Percentiles rank a stretch among this genome's conserved stretches.
These are phyloP conservation scores for Lineus longissimus DNA, from an alignment of 1,140 invertebrate species.

Conservation along the genomic window DNA sequence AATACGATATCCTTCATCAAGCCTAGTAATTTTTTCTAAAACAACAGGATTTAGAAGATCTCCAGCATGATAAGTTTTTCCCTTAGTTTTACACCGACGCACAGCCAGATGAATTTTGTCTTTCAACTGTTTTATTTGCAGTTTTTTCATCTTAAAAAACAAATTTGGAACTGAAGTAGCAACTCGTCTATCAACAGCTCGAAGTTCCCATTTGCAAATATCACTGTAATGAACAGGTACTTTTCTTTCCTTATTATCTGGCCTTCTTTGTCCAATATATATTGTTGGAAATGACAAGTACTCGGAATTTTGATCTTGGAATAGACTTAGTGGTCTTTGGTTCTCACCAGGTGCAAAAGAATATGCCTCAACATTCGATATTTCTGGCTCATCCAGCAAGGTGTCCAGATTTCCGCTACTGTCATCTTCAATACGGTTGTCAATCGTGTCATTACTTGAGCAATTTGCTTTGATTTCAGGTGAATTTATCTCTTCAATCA, in stretches of 20 bases:
- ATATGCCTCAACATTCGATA: not conserved
- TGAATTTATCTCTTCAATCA: constrained; percentile 9
- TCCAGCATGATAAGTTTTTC: constrained; percentile 19
- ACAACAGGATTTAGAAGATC: constrained; percentile 16
- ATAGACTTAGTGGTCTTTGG: constrained; percentile 18
- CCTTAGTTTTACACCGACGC: constrained; percentile 18
- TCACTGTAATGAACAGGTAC: constrained; percentile 19
- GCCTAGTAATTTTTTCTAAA: no score
- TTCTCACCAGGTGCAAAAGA: constrained; percentile 23
- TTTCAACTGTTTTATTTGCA: constrained; percentile 25
- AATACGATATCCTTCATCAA: constrained; percentile 25
- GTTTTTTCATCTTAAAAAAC: constrained; percentile 28
- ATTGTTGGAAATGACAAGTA: constrained; percentile 23
- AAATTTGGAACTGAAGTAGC: constrained; percentile 16
- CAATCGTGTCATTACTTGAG: no score
- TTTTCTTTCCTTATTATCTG: constrained; percentile 13
- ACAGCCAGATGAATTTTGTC: constrained; percentile 20
- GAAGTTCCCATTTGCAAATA: no score
- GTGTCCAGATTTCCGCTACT: constrained; percentile 8
- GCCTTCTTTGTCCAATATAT: constrained; percentile 20
- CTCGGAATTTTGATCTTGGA: constrained; percentile 22
- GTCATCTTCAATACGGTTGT: no score
- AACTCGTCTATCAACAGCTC: no score
- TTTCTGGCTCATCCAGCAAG: not conserved
- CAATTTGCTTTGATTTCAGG: not conserved